phyloP scores from a whole-genome alignment of 2,797 vertebrate species.

The Gadopsis marmoratus region DNA sequence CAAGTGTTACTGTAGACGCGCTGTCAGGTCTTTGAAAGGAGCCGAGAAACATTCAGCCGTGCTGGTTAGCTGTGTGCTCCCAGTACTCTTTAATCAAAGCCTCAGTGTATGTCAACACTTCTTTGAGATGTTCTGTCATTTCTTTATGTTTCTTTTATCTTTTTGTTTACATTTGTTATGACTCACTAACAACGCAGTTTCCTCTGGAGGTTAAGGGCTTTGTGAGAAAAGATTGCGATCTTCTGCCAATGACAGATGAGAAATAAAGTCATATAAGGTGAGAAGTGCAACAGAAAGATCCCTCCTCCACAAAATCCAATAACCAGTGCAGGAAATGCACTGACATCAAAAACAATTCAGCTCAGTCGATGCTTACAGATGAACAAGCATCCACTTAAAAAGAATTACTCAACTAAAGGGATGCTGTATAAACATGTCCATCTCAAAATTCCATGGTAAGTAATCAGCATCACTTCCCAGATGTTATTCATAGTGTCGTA shows the following conservation, averaged over 20 bases:
- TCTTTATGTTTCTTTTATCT: slow-evolving; percentile 23
- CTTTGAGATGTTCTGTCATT: slow-evolving; percentile 39
- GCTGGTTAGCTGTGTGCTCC: slow-evolving; percentile 41
- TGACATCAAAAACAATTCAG: slow-evolving; percentile 33
- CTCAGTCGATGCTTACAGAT: not conserved
- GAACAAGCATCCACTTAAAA: slow-evolving; percentile 14
- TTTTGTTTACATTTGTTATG: slow-evolving; percentile 49
- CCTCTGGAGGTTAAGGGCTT: slow-evolving; percentile 51
- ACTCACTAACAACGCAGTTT: slow-evolving; percentile 24
- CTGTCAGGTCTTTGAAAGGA: slow-evolving; percentile 58
- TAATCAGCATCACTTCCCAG: not conserved
- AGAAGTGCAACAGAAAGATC: slow-evolving; percentile 41
- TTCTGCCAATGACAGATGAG: slow-evolving; percentile 52
- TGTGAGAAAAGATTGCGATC: slow-evolving; percentile 23
- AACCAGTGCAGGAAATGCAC: slow-evolving; percentile 31
- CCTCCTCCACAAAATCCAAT: slow-evolving; percentile 55
- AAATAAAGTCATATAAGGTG: slow-evolving; percentile 39
- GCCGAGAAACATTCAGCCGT: slow-evolving; percentile 27
- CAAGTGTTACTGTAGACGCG: slow-evolving; percentile 50
- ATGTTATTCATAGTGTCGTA: not conserved
- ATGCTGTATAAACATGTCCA: slow-evolving; percentile 3
- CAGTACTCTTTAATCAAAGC: slow-evolving; percentile 55
- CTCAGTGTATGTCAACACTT: slow-evolving; percentile 56
- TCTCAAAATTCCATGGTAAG: no score
- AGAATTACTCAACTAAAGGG: slow-evolving; percentile 4